A percentile compares a stretch with the other conserved stretches of the same genome.
Conservation (phyloP, 2,113 vertebrate genomes). For the Scolopax mira region DNA sequence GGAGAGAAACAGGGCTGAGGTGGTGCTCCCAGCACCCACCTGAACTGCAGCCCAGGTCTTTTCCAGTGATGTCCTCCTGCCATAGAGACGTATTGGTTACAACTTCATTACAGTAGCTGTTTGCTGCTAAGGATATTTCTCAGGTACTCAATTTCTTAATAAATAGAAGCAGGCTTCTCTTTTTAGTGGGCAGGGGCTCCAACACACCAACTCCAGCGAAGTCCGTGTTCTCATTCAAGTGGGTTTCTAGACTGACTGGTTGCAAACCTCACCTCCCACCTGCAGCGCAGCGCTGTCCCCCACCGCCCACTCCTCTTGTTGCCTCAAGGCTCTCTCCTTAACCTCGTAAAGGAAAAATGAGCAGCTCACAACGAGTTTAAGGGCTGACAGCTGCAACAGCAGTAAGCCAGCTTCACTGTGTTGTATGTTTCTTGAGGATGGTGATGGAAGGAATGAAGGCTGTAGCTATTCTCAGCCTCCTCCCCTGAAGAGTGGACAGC, state of each 20-base stretch:
- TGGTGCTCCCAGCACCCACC: neutral
- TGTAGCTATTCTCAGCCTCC: neutral
- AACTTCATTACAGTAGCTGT: neutral
- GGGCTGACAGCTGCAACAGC: neutral
- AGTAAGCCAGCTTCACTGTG: neutral
- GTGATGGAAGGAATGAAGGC: neutral
- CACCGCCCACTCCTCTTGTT: neutral
- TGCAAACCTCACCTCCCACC: neutral
- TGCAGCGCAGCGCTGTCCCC: neutral
- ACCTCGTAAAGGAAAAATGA: neutral
- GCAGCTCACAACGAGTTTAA: neutral
- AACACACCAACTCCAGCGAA: neutral
- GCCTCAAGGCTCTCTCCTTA: neutral
- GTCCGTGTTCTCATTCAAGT: neutral
- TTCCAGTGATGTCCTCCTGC: neutral
- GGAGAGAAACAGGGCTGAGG: neutral
- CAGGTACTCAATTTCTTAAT: neutral
- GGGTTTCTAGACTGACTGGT: neutral
- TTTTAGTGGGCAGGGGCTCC: neutral
- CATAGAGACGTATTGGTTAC: fast-evolving
- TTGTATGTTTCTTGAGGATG: neutral
- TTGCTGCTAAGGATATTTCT: neutral
- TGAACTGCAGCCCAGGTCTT: neutral
- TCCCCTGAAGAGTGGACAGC: neutral
- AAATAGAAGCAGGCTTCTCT: neutral